Percentiles rank a stretch among this genome's conserved stretches.
phyloP scores from a whole-genome alignment of 2,113 vertebrate genomes.

The Genyomyrus donnyi region DNA sequence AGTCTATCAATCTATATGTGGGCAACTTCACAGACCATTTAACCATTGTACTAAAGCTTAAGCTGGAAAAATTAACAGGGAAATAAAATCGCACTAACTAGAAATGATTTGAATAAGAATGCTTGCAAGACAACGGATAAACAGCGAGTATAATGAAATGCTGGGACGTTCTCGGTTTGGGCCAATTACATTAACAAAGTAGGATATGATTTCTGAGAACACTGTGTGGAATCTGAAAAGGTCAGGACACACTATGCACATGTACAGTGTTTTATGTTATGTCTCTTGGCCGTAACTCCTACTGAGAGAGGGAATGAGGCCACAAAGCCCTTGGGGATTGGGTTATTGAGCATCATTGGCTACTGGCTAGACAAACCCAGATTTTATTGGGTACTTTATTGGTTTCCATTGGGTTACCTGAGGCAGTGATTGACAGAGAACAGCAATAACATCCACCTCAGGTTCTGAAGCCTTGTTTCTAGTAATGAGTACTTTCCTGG shows the following conservation, averaged over 20 bases:
- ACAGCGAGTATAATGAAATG: not conserved
- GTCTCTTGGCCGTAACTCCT: not conserved
- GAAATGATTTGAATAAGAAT: not conserved
- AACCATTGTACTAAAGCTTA: not conserved
- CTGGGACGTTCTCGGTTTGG: not conserved
- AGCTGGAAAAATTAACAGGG: not conserved
- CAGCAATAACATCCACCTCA: not conserved
- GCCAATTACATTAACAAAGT: not conserved
- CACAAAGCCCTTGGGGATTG: not conserved
- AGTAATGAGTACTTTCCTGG: not conserved
- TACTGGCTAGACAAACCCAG: not conserved
- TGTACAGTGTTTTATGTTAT: not conserved
- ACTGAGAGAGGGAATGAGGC: not conserved
- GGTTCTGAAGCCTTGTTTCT: not conserved
- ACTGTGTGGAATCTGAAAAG: not conserved
- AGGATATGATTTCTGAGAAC: not conserved
- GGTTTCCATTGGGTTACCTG: not conserved
- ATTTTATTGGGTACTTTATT: slow-evolving; percentile 5
- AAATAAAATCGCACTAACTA: not conserved
- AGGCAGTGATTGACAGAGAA: not conserved
- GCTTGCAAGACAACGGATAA: not conserved
- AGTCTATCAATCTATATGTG: not conserved
- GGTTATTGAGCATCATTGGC: not conserved
- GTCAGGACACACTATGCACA: not conserved
- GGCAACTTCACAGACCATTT: not conserved